phyloP scores from a whole-genome alignment of 2,797 vertebrate genomes.

The Poecilia gillii region DNA sequence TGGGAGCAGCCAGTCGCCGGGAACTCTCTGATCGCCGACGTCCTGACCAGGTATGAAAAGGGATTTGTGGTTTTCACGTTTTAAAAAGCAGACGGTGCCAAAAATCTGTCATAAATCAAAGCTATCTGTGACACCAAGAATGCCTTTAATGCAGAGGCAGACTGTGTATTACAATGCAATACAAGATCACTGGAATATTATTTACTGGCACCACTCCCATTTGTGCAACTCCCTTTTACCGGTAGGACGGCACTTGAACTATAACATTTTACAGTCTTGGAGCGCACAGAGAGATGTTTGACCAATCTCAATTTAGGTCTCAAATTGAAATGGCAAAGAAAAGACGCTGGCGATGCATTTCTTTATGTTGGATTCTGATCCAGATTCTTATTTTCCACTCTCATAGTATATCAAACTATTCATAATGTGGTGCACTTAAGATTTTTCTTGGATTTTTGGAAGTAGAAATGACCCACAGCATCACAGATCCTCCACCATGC shows the following conservation, averaged over 20 bases:
- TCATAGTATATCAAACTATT: not conserved
- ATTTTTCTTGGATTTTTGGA: not conserved
- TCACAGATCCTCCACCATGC: not conserved
- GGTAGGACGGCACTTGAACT: not conserved
- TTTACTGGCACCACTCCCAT: not conserved
- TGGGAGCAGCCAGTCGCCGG: constrained; percentile 88
- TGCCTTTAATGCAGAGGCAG: not conserved
- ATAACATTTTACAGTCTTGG: not conserved
- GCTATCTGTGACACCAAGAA: constrained; percentile 43
- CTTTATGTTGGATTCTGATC: not conserved
- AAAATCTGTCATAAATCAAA: constrained; percentile 44
- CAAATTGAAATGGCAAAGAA: not conserved
- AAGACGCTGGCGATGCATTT: not conserved
- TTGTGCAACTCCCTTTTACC: not conserved
- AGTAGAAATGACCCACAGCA: not conserved
- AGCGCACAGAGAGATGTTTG: not conserved
- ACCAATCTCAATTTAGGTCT: not conserved
- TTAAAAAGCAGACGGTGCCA: constrained; percentile 28
- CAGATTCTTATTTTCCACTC: not conserved
- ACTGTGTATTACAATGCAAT: constrained; percentile 29
- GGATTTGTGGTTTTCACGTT: constrained; percentile 48
- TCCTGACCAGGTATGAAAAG: constrained; percentile 91
- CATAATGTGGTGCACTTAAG: not conserved
- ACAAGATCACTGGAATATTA: not conserved
- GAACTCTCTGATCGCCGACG: constrained; percentile 88